These are phyloP conservation scores for Thymallus thymallus DNA, from an alignment of 2,113 vertebrate species.

Conservation along the genomic window DNA sequence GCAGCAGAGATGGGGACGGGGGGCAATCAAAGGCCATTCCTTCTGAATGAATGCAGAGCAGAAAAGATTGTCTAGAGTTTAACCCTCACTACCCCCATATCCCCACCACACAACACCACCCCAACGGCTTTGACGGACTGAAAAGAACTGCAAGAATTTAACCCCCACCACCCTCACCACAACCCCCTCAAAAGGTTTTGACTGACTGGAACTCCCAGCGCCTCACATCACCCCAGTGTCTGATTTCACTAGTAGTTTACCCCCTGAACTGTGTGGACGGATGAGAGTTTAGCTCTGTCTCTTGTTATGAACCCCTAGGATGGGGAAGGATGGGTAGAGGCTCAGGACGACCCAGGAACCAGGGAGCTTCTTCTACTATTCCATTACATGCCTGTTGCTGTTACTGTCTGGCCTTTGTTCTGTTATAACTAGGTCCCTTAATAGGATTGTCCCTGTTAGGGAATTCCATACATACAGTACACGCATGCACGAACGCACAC, in stretches of 20 bases:
- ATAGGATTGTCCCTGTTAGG: slow-evolving; percentile 36
- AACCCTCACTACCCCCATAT: no score
- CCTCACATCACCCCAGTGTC: slow-evolving; percentile 50
- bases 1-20: slow-evolving; percentile 5
- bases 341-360: slow-evolving; percentile 24
- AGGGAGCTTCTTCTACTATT: slow-evolving; percentile 30
- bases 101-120: no score
- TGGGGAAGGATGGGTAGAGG: slow-evolving; percentile 11
- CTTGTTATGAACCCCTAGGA: slow-evolving; percentile 55
- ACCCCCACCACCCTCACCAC: slow-evolving; percentile 36
- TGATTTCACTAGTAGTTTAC: slow-evolving; percentile 63
- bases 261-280: slow-evolving; percentile 64
- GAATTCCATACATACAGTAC: slow-evolving; percentile 18
- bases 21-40: slow-evolving; percentile 65
- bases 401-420: slow-evolving; percentile 35
- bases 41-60: slow-evolving; percentile 29
- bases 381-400: slow-evolving; percentile 42
- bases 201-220: slow-evolving; percentile 42
- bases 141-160: slow-evolving; percentile 57
- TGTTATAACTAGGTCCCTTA: neutral
- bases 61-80: no score
- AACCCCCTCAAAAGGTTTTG: slow-evolving; percentile 41
- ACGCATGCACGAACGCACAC: neutral
- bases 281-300: slow-evolving; percentile 52
- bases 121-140: slow-evolving; percentile 11